Conservation (phyloP, 2,113 vertebrate species). For the Vidua macroura region DNA sequence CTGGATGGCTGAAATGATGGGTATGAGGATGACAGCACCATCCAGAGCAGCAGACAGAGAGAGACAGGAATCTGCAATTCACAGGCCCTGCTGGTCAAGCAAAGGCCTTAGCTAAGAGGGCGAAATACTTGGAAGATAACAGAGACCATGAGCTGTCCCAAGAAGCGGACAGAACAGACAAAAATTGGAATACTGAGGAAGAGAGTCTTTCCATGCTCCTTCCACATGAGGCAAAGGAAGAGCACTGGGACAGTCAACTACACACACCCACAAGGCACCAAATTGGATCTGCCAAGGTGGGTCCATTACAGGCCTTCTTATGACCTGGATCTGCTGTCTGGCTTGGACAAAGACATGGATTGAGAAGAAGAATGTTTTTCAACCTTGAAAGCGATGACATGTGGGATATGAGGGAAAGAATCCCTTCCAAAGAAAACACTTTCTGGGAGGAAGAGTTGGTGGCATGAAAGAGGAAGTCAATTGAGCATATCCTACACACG, state of each 20-base stretch:
- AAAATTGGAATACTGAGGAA: not conserved
- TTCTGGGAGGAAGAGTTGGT: not conserved
- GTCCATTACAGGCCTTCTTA: not conserved
- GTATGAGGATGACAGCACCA: not conserved
- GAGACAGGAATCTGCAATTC: not conserved
- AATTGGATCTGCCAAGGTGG: rapidly evolving
- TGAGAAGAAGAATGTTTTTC: not conserved
- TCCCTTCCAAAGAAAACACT: rapidly evolving
- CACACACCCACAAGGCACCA: rapidly evolving
- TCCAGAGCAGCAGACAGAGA: too few species aligned
- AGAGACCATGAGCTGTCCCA: not conserved
- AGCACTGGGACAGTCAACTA: not conserved
- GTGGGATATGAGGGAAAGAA: not conserved
- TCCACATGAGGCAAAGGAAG: rapidly evolving
- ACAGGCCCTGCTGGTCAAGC: too few species aligned
- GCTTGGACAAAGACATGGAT: rapidly evolving
- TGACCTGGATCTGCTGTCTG: not conserved
- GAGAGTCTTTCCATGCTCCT: too few species aligned
- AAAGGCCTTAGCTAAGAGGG: not conserved
- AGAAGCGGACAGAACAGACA: not conserved
- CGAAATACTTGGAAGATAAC: not conserved
- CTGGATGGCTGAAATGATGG: too few species aligned
- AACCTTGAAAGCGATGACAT: rapidly evolving
- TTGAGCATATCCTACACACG: rapidly evolving
- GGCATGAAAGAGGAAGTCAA: rapidly evolving